These are phyloP conservation scores for Smithornis capensis DNA, from an alignment of 2,113 vertebrate species.

Conservation along the genomic window DNA sequence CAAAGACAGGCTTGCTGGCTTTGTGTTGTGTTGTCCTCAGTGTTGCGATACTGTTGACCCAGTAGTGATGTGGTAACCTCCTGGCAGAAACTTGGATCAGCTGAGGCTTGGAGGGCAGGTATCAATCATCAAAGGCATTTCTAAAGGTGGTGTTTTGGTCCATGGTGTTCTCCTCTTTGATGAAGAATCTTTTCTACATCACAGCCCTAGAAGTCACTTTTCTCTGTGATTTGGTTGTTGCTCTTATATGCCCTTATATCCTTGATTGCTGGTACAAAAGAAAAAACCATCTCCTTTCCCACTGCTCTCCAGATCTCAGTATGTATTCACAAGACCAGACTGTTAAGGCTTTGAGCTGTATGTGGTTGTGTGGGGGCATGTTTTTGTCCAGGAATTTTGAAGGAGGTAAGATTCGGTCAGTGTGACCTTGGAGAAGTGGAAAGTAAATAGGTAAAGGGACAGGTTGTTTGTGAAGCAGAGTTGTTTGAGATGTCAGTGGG, in stretches of 20 bases:
- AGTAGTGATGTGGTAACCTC: neutral
- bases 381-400: neutral
- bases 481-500: accelerated
- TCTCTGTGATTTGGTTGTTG: neutral
- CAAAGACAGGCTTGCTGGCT: neutral
- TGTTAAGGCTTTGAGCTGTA: neutral
- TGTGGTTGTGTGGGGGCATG: neutral
- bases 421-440: neutral
- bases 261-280: neutral
- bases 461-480: neutral
- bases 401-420: neutral
- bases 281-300: neutral
- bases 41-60: neutral
- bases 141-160: neutral
- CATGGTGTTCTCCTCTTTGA: neutral
- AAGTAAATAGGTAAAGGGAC: neutral
- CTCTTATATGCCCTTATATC: neutral
- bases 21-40: neutral
- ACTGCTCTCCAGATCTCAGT: neutral
- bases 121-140: neutral
- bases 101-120: neutral
- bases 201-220: neutral
- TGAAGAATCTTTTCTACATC: neutral
- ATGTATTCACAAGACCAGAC: neutral
- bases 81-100: neutral